phyloP scores from a whole-genome alignment of 2,113 vertebrate species.

The Sula dactylatra region DNA sequence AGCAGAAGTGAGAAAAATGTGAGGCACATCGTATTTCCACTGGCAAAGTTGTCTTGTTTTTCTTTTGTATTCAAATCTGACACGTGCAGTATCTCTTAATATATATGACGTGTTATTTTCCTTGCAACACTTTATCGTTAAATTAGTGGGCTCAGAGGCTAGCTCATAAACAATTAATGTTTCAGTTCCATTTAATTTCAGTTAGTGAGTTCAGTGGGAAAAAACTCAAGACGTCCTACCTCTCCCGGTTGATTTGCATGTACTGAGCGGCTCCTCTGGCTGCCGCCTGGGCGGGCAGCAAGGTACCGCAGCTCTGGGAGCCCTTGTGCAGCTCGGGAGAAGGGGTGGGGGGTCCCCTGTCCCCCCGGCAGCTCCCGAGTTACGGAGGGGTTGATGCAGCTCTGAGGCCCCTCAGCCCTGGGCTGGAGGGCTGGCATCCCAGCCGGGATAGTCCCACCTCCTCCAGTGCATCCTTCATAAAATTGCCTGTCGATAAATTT shows the following conservation, averaged over 20 bases:
- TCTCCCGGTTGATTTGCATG: neutral
- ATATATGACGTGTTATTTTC: neutral
- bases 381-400: neutral
- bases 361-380: fast-evolving
- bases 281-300: neutral
- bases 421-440: neutral
- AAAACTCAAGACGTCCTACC: neutral
- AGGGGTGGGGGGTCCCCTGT: too few species aligned
- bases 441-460: fast-evolving
- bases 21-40: neutral
- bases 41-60: neutral
- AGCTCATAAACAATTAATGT: constrained; percentile 37
- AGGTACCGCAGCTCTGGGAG: fast-evolving
- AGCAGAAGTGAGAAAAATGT: neutral
- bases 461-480: neutral
- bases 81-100: neutral
- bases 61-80: neutral
- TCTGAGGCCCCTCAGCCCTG: neutral
- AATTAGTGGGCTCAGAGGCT: neutral
- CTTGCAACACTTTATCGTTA: neutral
- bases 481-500: neutral
- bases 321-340: neutral
- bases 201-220: neutral
- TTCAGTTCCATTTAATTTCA: constrained; percentile 21
- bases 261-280: neutral